Conservation (phyloP, 2,888 invertebrate species). For the Julus scandinavius region DNA sequence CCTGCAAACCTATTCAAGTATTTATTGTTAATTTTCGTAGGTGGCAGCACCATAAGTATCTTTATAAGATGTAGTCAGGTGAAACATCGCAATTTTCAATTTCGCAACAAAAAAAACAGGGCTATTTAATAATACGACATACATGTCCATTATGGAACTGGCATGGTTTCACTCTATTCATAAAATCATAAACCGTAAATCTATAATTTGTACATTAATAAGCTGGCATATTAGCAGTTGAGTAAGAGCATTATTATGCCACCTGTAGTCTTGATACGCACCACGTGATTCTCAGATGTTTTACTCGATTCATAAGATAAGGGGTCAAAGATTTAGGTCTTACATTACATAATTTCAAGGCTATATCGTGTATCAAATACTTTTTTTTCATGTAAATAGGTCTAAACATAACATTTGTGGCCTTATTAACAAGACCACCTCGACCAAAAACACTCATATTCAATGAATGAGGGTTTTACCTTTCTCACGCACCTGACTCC, state of each 20-base stretch:
- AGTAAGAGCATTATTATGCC: background rate
- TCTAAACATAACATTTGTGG: conserved; percentile 20
- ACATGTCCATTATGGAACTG: no score
- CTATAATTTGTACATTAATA: no score
- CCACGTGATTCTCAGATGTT: background rate
- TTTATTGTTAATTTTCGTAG: no score
- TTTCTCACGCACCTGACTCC: conserved; percentile 8
- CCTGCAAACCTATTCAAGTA: no score
- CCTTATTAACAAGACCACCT: background rate
- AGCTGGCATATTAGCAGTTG: no score
- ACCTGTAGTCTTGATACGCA: background rate
- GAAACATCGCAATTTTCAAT: no score
- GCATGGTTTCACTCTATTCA: no score
- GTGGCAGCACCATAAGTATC: no score
- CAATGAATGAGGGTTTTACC: background rate
- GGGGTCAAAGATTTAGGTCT: conserved; percentile 34
- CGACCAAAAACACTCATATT: background rate
- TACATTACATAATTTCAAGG: conserved; percentile 19
- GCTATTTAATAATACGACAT: no score
- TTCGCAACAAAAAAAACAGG: no score
- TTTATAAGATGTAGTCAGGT: no score
- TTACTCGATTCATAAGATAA: background rate
- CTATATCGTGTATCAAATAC: conserved; percentile 4
- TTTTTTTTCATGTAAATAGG: background rate
- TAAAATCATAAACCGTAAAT: no score